Evolutionary conservation across 30 jellyfish, hydroid and myxozoan genomes (phyloP), one percentile per base, ranked within the genome.

Genomic region (Mastigias papua): DNA sequence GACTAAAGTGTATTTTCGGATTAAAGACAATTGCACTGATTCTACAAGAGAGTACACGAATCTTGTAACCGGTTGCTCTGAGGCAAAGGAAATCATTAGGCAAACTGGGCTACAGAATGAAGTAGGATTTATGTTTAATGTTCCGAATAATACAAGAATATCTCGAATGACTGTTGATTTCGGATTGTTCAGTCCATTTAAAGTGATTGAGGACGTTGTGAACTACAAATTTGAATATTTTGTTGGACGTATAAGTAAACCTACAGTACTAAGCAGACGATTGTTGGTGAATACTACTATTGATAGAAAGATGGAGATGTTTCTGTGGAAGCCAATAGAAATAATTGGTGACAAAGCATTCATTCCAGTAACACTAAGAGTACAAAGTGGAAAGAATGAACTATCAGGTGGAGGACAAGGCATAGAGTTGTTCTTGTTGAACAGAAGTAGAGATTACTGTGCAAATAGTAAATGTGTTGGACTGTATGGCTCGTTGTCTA

Each of bases 1-100:
- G 10, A 85, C 94, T 5, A 50, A 37, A 8, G 71, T 85, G n/a
- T 85, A 72, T 29, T 73, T 85, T 66, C 94, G 94, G 37, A 81
- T 85, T 37, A 85, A 34, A 60, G 94, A 73, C 48, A 76, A 63
- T 34, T 87, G 95, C 73, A 48, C 89, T 42, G 80, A 66, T 22
- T 68, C 78, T 10, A 25, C 86, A 4, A 6, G 54, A 25, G 81
- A 65, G 31, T 75, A 69, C 62, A 48, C 82, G 58, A 62, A 68
- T 23, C 75, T 64, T 2, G 26, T 62, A 80, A 70, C 66, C 23
- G 27, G 48, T 0, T 87, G 95, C 46, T 37, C 66, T 1, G 61
- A 72, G 29, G 81, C 85, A 30, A 37, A 67, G 57, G 82, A 73
- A 20, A 60, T 35, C 21, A 34, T 70, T n/a, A 83, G 27, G 32